Conservation (phyloP, 2,797 vertebrate species). For the Premnoplex brunnescens region DNA sequence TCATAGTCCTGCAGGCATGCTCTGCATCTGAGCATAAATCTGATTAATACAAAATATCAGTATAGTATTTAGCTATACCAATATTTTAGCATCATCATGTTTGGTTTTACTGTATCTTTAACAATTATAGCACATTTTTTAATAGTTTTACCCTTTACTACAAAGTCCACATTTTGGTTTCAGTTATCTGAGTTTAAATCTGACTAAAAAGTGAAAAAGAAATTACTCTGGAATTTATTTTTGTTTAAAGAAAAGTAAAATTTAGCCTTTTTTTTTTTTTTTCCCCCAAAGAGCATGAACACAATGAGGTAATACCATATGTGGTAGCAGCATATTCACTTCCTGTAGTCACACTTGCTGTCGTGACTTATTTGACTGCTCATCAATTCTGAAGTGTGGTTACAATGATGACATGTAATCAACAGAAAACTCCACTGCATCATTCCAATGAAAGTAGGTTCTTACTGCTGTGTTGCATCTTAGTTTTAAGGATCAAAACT, state of each 20-base stretch:
- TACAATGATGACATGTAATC: background rate
- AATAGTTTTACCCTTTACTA: background rate
- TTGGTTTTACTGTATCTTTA: background rate
- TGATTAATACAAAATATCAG: background rate
- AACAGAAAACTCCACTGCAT: background rate
- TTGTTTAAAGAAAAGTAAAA: background rate
- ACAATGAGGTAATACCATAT: background rate
- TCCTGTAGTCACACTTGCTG: background rate
- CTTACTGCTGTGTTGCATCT: background rate
- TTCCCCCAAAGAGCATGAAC: background rate
- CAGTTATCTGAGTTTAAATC: background rate
- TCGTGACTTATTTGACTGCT: background rate
- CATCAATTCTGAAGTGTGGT: background rate
- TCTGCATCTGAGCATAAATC: background rate
- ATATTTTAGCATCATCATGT: background rate
- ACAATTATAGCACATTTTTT: background rate
- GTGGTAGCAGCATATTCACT: background rate
- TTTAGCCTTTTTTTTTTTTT: background rate
- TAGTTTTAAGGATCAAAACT: background rate
- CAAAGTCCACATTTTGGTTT: background rate
- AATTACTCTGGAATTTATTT: background rate
- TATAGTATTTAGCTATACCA: background rate
- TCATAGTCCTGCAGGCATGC: background rate
- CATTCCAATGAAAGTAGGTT: background rate
- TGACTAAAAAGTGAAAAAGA: background rate